phyloP scores from a whole-genome alignment of 2,113 vertebrate genomes.

The Speoplatyrhinus poulsoni region DNA sequence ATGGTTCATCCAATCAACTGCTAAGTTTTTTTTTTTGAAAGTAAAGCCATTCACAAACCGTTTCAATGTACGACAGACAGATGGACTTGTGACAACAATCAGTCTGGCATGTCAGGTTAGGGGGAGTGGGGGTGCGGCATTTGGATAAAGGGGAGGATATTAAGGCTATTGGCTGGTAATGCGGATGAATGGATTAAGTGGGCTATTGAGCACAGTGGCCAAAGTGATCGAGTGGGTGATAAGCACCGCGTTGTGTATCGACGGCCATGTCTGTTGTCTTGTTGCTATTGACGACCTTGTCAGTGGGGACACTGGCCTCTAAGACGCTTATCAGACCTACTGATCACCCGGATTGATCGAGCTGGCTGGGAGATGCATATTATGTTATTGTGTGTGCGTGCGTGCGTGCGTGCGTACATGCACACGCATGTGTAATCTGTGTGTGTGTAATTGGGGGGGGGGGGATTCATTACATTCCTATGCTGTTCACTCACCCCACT shows the following conservation, averaged over 20 bases:
- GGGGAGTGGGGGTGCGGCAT: slow-evolving; percentile 3
- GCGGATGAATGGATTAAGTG: slow-evolving; percentile 56
- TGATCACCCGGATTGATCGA: slow-evolving; percentile 58
- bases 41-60: too few relatives aligned
- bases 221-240: slow-evolving; percentile 57
- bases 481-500: neutral
- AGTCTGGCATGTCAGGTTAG: neutral
- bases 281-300: slow-evolving; percentile 56
- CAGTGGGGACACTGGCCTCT: slow-evolving; percentile 33
- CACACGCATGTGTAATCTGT: neutral
- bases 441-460: neutral
- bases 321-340: slow-evolving; percentile 47
- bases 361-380: slow-evolving; percentile 28
- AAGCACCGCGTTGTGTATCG: slow-evolving; percentile 61
- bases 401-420: neutral
- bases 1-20: too few relatives aligned
- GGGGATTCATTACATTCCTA: neutral
- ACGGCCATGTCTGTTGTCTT: slow-evolving; percentile 57
- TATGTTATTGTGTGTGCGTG: neutral
- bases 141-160: neutral
- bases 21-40: too few relatives aligned
- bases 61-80: too few relatives aligned
- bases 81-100: too few relatives aligned
- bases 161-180: slow-evolving; percentile 32
- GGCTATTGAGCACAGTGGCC: slow-evolving; percentile 30